These are phyloP conservation scores for Xerus rutilus DNA, from an alignment of 2,797 vertebrate species.

Conservation along the genomic window DNA sequence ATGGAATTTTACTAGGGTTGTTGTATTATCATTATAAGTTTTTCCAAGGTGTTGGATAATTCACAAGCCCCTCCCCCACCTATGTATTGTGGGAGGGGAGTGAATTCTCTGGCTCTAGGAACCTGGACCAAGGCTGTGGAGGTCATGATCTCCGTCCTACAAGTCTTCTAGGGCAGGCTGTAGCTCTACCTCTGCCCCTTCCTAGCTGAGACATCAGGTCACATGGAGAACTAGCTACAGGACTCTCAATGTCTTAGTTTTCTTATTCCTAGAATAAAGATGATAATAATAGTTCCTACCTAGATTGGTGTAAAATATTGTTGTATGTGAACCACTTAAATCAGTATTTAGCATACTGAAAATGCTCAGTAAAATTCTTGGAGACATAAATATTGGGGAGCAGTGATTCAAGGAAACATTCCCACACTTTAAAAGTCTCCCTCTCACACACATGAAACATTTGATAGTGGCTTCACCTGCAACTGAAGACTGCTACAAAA, in stretches of 20 bases:
- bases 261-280: background rate
- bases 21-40: background rate
- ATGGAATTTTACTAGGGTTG: background rate
- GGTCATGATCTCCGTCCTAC: background rate
- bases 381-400: background rate
- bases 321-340: slow-evolving; percentile 19
- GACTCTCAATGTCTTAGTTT: background rate
- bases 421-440: background rate
- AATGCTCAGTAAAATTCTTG: background rate
- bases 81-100: background rate
- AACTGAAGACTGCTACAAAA: background rate
- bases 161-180: background rate
- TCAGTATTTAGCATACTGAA: background rate
- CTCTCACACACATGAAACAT: background rate
- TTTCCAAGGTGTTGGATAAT: background rate
- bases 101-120: background rate
- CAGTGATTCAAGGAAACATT: background rate
- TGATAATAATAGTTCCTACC: background rate
- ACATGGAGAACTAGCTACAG: background rate
- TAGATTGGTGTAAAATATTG: background rate
- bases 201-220: background rate
- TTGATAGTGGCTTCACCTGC: background rate
- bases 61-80: background rate
- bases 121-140: background rate
- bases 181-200: background rate